Evolutionary conservation across 2,888 invertebrate species (phyloP).

Genomic region (Chironomus riparius): DNA sequence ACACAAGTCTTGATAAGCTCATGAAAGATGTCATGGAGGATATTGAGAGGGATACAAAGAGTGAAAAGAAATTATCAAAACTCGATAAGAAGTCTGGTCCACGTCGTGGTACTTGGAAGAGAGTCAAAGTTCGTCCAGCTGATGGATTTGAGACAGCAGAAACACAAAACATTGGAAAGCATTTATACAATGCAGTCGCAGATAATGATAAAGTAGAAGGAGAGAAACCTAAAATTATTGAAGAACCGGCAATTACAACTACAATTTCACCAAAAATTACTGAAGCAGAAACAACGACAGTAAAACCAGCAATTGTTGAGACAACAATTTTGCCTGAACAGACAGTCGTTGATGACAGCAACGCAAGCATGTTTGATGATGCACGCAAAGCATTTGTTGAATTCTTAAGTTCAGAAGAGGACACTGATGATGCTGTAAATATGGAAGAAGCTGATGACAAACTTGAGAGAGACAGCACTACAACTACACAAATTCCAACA

Average conservation of each 20-base stretch:
- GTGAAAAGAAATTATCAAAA: slow-evolving; percentile 28
- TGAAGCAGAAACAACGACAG: background rate
- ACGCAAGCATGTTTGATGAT: slow-evolving; percentile 38
- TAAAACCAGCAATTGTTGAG: background rate
- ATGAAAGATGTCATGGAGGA: slow-evolving; percentile 30
- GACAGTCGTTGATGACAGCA: background rate
- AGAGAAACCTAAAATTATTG: background rate
- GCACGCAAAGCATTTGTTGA: slow-evolving; percentile 40
- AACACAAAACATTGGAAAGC: slow-evolving; percentile 61
- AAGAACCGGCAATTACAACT: slow-evolving; percentile 20
- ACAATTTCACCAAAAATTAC: background rate
- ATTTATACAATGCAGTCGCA: slow-evolving; percentile 36
- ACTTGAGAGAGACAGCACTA: slow-evolving; percentile 26
- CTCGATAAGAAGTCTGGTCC: slow-evolving; percentile 36
- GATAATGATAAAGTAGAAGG: slow-evolving; percentile 20
- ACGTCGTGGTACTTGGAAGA: slow-evolving; percentile 66
- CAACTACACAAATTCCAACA: slow-evolving; percentile 29
- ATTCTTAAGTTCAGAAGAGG: slow-evolving; percentile 38
- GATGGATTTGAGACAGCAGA: slow-evolving; percentile 72
- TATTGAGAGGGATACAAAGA: slow-evolving; percentile 20
- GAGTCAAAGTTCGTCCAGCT: slow-evolving; percentile 53
- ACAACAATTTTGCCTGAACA: background rate
- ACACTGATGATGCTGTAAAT: slow-evolving; percentile 38
- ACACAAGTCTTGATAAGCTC: slow-evolving; percentile 29
- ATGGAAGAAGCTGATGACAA: slow-evolving; percentile 31